These are phyloP conservation scores for Apolygus lucorum DNA, from an alignment of 1,140 invertebrate genomes.

Conservation along the genomic window DNA sequence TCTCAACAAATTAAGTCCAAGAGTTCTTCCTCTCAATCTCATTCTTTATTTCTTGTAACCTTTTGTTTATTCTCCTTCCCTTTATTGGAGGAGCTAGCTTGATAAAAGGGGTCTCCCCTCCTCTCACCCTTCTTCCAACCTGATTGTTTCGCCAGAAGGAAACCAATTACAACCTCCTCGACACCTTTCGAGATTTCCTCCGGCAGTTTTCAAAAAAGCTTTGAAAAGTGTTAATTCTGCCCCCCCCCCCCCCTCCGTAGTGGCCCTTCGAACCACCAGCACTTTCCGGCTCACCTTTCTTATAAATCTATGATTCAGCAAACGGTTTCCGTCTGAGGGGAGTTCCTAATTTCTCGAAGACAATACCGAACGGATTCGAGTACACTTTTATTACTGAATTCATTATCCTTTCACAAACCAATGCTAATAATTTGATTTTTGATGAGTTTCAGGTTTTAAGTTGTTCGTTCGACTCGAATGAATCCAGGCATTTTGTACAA, in stretches of 20 bases:
- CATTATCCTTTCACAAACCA: too few species aligned
- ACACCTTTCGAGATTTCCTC: slow-evolving; percentile 9
- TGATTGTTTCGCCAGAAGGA: slow-evolving; percentile 13
- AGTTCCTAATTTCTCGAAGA: too few species aligned
- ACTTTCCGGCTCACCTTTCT: too few species aligned
- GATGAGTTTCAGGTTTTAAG: too few species aligned
- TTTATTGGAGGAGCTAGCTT: slow-evolving; percentile 6
- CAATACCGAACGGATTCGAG: too few species aligned
- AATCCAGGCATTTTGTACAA: too few species aligned
- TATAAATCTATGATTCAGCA: too few species aligned
- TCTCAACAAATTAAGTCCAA: slow-evolving; percentile 18
- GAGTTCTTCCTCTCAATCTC: slow-evolving; percentile 9
- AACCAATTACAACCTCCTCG: slow-evolving; percentile 13
- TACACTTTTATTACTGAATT: too few species aligned
- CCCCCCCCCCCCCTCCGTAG: background rate
- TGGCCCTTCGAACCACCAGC: too few species aligned
- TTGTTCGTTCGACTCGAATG: too few species aligned
- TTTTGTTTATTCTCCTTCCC: slow-evolving; percentile 12
- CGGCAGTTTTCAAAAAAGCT: background rate
- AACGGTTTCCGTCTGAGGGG: too few species aligned
- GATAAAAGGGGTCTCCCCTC: slow-evolving; percentile 5
- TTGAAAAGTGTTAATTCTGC: background rate
- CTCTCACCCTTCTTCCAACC: background rate
- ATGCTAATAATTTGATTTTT: too few species aligned
- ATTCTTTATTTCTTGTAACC: slow-evolving; percentile 15